A percentile compares a stretch with the other conserved stretches of the same genome.
These are phyloP conservation scores for Zelostemma sp. DNA, from an alignment of 1,140 invertebrate genomes.

Conservation along the genomic window DNA sequence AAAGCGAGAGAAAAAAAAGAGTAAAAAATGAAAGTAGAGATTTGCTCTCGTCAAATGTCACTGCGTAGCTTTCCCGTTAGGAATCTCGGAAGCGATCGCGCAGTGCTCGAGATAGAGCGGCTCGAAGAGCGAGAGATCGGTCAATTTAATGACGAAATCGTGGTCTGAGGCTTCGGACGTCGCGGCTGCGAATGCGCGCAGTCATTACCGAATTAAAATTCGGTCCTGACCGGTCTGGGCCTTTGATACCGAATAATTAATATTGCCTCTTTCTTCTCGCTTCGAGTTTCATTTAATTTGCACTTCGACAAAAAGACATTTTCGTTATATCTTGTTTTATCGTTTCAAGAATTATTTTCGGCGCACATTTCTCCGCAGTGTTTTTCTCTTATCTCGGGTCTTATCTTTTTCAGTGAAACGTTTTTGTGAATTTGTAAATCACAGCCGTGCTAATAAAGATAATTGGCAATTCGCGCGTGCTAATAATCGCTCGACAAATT, in stretches of 20 bases:
- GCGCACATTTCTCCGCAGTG: neutral
- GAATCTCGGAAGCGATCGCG: conserved; percentile 31
- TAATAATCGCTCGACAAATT: conserved; percentile 2
- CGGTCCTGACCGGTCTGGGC: neutral
- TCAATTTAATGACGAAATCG: conserved; percentile 29
- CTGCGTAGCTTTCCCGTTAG: conserved; percentile 35
- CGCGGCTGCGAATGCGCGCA: conserved; percentile 6
- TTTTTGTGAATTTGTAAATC: too few species aligned
- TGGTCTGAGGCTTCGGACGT: conserved; percentile 4
- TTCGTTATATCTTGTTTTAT: too few species aligned
- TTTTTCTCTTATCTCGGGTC: neutral
- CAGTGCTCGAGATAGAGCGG: conserved; percentile 15
- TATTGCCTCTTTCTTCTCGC: conserved; percentile 15
- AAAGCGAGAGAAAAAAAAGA: too few species aligned
- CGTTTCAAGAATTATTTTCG: neutral
- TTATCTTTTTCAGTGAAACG: neutral
- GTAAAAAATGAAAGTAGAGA: conserved; percentile 25
- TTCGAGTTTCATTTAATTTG: conserved; percentile 16
- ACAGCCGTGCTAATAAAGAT: neutral
- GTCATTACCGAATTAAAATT: conserved; percentile 15
- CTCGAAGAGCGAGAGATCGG: conserved; percentile 25
- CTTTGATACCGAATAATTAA: conserved; percentile 23
- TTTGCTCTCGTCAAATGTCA: conserved; percentile 25
- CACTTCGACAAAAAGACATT: neutral
- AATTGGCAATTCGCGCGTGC: neutral